phyloP scores from a whole-genome alignment of 2,888 invertebrate species.

The Lasioglossum vierecki region DNA sequence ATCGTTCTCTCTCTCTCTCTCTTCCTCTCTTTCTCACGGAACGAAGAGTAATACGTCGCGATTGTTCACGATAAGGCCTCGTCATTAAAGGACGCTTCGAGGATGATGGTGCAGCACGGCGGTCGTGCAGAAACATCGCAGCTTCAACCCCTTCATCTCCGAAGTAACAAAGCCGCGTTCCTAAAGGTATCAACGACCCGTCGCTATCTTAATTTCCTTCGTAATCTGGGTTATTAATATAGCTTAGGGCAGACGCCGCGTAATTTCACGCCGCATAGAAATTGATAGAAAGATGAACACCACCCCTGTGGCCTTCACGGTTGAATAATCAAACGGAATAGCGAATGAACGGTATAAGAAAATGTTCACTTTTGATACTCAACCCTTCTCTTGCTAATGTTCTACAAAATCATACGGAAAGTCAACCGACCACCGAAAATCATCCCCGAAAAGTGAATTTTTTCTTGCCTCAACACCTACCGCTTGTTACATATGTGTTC shows the following conservation, averaged over 20 bases:
- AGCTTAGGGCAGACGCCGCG: constrained; percentile 76
- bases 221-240: constrained; percentile 82
- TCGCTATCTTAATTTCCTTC: constrained; percentile 77
- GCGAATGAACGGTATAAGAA: constrained; percentile 34
- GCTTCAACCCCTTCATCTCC: constrained; percentile 62
- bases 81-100: constrained; percentile 29
- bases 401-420: no score
- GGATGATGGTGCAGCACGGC: constrained; percentile 20
- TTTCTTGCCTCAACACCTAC: background rate
- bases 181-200: constrained; percentile 67
- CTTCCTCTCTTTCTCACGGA: background rate
- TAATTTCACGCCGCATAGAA: constrained; percentile 73
- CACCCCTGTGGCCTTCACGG: constrained; percentile 34
- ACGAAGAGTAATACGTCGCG: constrained; percentile 43
- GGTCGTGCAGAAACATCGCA: constrained; percentile 69
- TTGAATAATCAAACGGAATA: constrained; percentile 49
- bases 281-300: constrained; percentile 73
- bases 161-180: constrained; percentile 58
- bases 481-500: no score
- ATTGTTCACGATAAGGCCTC: constrained; percentile 54
- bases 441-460: constrained; percentile 18
- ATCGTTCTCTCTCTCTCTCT: background rate
- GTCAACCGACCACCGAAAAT: no score
- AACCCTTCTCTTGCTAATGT: background rate
- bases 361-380: constrained; percentile 40